Evolutionary conservation across 1,140 invertebrate species (phyloP).

Genomic region (Drosophila kepulauana): DNA sequence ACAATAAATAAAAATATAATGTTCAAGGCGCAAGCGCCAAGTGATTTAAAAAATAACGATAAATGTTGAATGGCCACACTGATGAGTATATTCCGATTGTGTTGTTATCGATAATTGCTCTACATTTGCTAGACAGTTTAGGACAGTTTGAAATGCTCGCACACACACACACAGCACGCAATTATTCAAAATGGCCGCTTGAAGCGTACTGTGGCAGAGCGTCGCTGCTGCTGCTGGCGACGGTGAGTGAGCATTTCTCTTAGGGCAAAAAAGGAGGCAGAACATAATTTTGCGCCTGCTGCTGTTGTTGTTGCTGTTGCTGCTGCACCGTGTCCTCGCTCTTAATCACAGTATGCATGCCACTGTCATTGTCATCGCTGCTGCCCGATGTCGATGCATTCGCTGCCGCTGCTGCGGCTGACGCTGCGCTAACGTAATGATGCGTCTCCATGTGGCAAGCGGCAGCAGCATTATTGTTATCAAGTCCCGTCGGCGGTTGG

Average conservation of each 20-base stretch:
- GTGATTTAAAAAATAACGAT: no score
- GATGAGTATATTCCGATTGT: constrained; percentile 27
- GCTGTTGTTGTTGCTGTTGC: constrained; percentile 50
- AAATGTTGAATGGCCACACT: constrained; percentile 5
- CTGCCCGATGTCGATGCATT: constrained; percentile 41
- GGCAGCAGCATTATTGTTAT: constrained; percentile 35
- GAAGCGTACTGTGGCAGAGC: constrained; percentile 54
- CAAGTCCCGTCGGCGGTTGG: constrained; percentile 55
- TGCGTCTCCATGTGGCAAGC: constrained; percentile 71
- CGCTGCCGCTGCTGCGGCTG: constrained; percentile 41
- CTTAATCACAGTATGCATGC: constrained; percentile 79
- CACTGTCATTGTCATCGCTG: constrained; percentile 69
- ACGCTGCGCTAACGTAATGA: constrained; percentile 60
- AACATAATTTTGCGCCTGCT: constrained; percentile 78
- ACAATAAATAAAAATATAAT: not conserved
- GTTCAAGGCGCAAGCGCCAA: not conserved
- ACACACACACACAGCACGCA: constrained; percentile 4
- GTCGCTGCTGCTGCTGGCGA: constrained; percentile 55
- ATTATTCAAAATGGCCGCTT: constrained; percentile 66
- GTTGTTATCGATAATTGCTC: constrained; percentile 5
- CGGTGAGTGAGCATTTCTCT: constrained; percentile 84
- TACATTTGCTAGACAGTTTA: constrained; percentile 26
- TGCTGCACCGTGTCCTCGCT: constrained; percentile 67
- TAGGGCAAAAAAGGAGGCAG: constrained; percentile 85
- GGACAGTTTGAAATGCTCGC: constrained; percentile 62